These are phyloP conservation scores for Ganaspis sp. DNA, from an alignment of 1,140 invertebrate species.

Conservation along the genomic window DNA sequence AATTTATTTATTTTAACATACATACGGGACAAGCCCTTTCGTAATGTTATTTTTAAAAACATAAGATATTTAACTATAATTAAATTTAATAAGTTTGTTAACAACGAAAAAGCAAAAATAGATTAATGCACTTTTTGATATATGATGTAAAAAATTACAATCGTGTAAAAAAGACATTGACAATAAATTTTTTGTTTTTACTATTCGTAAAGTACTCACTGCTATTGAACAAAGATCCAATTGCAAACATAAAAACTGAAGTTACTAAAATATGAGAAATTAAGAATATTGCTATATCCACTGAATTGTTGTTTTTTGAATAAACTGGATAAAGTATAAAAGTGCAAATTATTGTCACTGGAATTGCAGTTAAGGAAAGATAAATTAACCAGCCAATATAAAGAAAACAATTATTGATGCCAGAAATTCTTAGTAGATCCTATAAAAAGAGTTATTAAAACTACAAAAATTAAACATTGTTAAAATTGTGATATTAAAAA, in stretches of 20 bases:
- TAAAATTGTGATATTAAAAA: too few relatives aligned
- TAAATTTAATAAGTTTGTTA: too few relatives aligned
- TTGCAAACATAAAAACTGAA: constrained; percentile 43
- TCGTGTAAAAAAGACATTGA: background rate
- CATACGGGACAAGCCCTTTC: too few relatives aligned
- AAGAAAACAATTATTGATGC: constrained; percentile 45
- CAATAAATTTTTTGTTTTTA: background rate
- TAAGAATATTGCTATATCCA: constrained; percentile 44
- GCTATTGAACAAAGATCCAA: constrained; percentile 50
- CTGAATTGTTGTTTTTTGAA: constrained; percentile 11
- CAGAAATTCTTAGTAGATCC: constrained; percentile 50
- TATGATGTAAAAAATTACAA: too few relatives aligned
- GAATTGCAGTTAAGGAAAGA: constrained; percentile 47
- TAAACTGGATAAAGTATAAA: constrained; percentile 47
- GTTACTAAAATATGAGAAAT: constrained; percentile 49
- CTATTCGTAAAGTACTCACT: constrained; percentile 42
- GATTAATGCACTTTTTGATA: too few relatives aligned
- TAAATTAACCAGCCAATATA: constrained; percentile 55
- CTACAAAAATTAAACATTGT: too few relatives aligned
- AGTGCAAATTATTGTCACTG: constrained; percentile 43
- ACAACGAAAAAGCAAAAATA: too few relatives aligned
- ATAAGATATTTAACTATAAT: too few relatives aligned
- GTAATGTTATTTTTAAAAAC: too few relatives aligned
- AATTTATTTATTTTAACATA: too few relatives aligned
- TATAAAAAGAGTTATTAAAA: constrained; percentile 32